Base-by-base conservation (phyloP, 2,888 invertebrate species). In the Aricia artaxerxes region DNA sequence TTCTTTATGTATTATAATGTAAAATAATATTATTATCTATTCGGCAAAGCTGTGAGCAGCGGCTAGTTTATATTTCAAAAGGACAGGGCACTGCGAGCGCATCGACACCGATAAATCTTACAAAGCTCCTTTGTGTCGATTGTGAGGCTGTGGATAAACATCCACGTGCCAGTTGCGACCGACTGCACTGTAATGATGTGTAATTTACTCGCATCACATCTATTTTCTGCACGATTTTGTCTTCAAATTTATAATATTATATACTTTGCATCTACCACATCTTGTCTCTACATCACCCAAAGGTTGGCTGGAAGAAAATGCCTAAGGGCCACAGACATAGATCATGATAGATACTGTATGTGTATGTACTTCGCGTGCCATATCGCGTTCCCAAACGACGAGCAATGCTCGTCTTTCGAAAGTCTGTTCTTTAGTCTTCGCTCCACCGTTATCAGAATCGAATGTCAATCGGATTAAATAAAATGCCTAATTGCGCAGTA, bases 51-150 rank as follows among this genome's bases (percentile, higher is more conserved):
- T 38, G 35, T 69, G 31, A 69, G 69, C 69, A 11, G 24, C 5
- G 38, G 35, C 69, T 38, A 38, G 53, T 76, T 16, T 16, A 76
- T 57, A 76, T 76, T 76, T 76, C 57, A 76, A 76, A 76, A 35
- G 76, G 76, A 76, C 76, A 57, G 16, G 53, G 57, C 78, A 40
- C 60, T 38, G 60, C 31, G 24, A 40, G 60, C 60, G 73, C 78
- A 78, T 78, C 73, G 60, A 78, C 44, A 57, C 6, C 78, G 61
- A 78, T 78, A 78, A 78, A 78, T 78, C 78, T 78, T 24, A 53
- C 40, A 60, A 78, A 78, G 78, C 44, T 73, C 78, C 73, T 78
- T 78, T 73, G 73, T 61, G 78, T 78, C 49, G 73, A 73, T 73
- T 38, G 73, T 73, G 60, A 60, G 73, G 73, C 78, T 73, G 38